Conservation (phyloP, 2,113 vertebrate species). For the Spheniscus mendiculus region DNA sequence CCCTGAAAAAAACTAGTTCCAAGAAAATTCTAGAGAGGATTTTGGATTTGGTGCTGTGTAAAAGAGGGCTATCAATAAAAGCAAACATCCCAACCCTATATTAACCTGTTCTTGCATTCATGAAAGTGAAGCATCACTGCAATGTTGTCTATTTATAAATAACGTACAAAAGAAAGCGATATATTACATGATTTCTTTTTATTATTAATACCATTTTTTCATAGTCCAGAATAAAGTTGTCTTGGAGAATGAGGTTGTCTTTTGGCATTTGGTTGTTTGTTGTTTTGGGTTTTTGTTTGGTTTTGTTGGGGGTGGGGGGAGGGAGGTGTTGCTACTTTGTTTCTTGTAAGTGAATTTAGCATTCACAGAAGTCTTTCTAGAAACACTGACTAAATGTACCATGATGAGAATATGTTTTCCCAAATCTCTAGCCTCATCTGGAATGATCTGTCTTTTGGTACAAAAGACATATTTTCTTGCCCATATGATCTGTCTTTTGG, state of each 20-base stretch:
- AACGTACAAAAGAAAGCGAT: not conserved
- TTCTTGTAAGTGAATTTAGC: not conserved
- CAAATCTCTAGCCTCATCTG: not conserved
- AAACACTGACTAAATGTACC: not conserved
- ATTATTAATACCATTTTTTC: not conserved
- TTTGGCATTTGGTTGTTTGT: not conserved
- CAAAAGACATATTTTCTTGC: too few species aligned
- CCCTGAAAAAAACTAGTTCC: not conserved
- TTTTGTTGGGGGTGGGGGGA: accelerated
- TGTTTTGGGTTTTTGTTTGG: accelerated
- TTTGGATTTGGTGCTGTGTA: not conserved
- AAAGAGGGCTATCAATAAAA: not conserved
- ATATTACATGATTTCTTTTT: not conserved
- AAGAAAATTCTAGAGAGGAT: not conserved
- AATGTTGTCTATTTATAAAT: not conserved
- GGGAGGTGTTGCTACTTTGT: not conserved
- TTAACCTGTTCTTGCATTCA: not conserved
- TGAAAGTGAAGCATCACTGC: not conserved
- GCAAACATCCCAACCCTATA: not conserved
- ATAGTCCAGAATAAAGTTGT: not conserved
- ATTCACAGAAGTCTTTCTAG: not conserved
- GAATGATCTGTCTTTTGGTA: not conserved
- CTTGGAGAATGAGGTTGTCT: not conserved
- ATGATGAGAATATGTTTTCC: not conserved
- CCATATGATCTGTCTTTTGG: not conserved